Conservation (phyloP, 2,797 vertebrate species). For the Rhinatrema bivittatum region DNA sequence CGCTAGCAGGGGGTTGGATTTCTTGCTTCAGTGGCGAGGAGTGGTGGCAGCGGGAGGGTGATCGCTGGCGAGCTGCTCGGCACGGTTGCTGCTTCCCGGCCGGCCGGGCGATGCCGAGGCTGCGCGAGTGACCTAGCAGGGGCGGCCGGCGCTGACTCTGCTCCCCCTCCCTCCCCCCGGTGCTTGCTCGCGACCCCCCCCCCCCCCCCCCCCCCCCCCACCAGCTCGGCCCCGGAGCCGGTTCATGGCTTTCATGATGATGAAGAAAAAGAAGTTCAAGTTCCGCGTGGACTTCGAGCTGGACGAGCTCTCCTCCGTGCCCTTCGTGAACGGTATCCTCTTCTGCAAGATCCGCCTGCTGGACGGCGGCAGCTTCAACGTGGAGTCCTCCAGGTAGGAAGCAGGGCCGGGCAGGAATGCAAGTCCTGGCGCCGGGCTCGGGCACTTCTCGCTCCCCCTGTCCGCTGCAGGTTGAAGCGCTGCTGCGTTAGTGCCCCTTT, state of each 20-base stretch:
- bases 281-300: constrained; percentile 92
- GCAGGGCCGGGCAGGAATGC: not conserved
- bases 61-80: too few relatives aligned
- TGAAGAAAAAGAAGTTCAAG: constrained; percentile 97
- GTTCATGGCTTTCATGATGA: constrained; percentile 84
- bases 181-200: constrained; percentile 1
- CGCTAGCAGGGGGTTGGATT: too few relatives aligned
- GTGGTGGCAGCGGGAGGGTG: too few relatives aligned
- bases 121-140: constrained; percentile 4
- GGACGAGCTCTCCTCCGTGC: constrained; percentile 90
- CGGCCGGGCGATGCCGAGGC: constrained; percentile 16
- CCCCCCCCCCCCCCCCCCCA: too few relatives aligned
- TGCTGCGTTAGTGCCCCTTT: too few relatives aligned
- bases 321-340: constrained; percentile 90
- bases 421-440: not conserved
- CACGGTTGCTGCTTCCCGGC: too few relatives aligned
- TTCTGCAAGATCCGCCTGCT: constrained; percentile 94
- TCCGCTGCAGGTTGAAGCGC: too few relatives aligned
- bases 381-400: constrained; percentile 86
- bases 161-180: not conserved
- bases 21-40: too few relatives aligned
- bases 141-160: not conserved
- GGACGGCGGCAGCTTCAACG: constrained; percentile 85
- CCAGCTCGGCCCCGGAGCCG: not conserved
- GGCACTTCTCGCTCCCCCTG: too few relatives aligned